Percentiles rank a stretch among this genome's conserved stretches.
phyloP scores from a whole-genome alignment of 2,888 invertebrate genomes.

The Drosophila borborema region DNA sequence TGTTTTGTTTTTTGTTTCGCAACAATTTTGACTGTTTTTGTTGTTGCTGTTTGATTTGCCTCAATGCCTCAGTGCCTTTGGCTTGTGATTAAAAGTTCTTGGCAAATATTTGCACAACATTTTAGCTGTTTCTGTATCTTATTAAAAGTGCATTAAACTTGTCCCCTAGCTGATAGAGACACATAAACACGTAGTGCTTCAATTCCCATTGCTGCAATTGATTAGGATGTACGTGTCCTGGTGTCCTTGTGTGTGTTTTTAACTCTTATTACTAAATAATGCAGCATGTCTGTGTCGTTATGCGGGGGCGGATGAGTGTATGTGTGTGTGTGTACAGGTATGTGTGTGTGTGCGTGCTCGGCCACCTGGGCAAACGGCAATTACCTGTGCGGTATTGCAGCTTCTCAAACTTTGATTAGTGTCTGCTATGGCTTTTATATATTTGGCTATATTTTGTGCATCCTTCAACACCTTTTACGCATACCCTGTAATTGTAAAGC shows the following conservation, averaged over 20 bases:
- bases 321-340: neutral
- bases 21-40: slow-evolving; percentile 21
- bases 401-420: slow-evolving; percentile 60
- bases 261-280: slow-evolving; percentile 72
- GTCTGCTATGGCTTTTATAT: slow-evolving; percentile 47
- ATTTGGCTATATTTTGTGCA: slow-evolving; percentile 59
- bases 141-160: slow-evolving; percentile 83
- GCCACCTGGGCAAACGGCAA: slow-evolving; percentile 63
- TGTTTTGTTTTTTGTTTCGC: slow-evolving; percentile 47
- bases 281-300: slow-evolving; percentile 54
- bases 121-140: slow-evolving; percentile 41
- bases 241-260: slow-evolving; percentile 26
- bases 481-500: slow-evolving; percentile 1
- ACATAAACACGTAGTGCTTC: slow-evolving; percentile 44
- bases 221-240: slow-evolving; percentile 66
- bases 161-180: slow-evolving; percentile 25
- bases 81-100: slow-evolving; percentile 44
- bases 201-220: slow-evolving; percentile 72
- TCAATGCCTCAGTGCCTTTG: neutral
- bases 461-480: slow-evolving; percentile 69
- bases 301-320: slow-evolving; percentile 1
- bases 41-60: slow-evolving; percentile 14
- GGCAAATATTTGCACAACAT: slow-evolving; percentile 65
- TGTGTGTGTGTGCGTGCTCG: slow-evolving; percentile 19
- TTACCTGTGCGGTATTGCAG: slow-evolving; percentile 47